Evolutionary conservation across 2,888 invertebrate genomes (phyloP).

Genomic region (Erpobdella octoculata): DNA sequence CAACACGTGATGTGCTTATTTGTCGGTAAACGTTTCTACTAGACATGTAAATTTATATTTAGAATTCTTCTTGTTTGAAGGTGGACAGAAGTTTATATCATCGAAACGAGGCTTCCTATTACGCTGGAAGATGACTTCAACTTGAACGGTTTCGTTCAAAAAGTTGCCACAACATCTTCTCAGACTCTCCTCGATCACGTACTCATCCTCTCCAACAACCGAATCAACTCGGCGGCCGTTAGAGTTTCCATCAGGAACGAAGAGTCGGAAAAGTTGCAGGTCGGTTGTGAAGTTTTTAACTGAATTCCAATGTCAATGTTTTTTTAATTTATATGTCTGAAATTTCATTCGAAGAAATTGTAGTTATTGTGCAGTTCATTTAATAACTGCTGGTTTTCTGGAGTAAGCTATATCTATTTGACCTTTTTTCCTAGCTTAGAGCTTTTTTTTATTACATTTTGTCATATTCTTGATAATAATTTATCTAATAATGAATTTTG

Average conservation of each 20-base stretch:
- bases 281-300: not conserved
- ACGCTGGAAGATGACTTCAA: slow-evolving; percentile 1
- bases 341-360: not conserved
- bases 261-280: not conserved
- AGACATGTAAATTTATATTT: not conserved
- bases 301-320: not conserved
- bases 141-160: not conserved
- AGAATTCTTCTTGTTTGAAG: too few species aligned
- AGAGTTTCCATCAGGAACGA: not conserved
- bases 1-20: too few species aligned
- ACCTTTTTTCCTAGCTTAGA: too few species aligned
- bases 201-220: not conserved
- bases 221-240: not conserved
- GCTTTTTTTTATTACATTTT: too few species aligned
- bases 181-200: not conserved
- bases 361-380: too few species aligned
- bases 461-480: not conserved
- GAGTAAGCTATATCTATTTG: too few species aligned
- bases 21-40: too few species aligned
- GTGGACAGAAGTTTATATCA: slow-evolving; percentile 1
- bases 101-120: not conserved
- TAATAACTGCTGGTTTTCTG: too few species aligned
- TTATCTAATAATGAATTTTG: not conserved
- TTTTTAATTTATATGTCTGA: not conserved
- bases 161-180: not conserved